Base-by-base conservation (phyloP, 2,113 vertebrate species). In the Epinephelus fuscoguttatus region DNA sequence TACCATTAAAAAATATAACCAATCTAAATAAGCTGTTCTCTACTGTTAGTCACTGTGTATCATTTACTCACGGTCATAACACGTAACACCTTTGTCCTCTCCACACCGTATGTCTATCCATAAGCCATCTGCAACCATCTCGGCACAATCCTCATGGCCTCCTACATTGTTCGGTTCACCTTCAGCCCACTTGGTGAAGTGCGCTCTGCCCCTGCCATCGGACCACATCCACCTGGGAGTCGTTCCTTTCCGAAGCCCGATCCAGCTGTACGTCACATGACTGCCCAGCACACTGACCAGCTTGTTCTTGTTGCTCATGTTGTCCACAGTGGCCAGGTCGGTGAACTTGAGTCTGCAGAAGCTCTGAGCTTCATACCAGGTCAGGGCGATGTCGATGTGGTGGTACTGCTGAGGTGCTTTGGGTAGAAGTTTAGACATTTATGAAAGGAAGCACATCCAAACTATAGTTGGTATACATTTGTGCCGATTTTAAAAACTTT, bases 311-410 rank as follows among this genome's bases (percentile, higher is more conserved):
- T 30, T 18, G 8, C 11, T 0, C 79, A 62, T 71, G 70, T 76
- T 27, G 67, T 68, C 62, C 11, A 82, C 56, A 0, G 66, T 68
- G 40, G 75, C 86, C 60, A 88, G 11, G 82, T 88, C 71, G 6
- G 19, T 30, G 70, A 76, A 69, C 70, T 80, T 76, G 1, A 85
- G 6, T 27, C 82, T 79, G 79, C 86, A 88, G 42, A 70, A 85
- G 25, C 27, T 71, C 40, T 30, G 86, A 52, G 82, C 82, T 40
- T 82, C 86, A 4, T 55, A 4, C 86, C 82, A 85, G 79, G 30
- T 82, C 75, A 78, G 25, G 3, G 47, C 3, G 11, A 0, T 0
- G 0, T 47, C 21, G 25, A 88, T 63, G 27, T 79, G 49, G 70
- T 71, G 78, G 47, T 75, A 84, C 37, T 27, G 55, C 62, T 23